Conservation (phyloP, 2,888 invertebrate species). For the Limnephilus rhombicus region DNA sequence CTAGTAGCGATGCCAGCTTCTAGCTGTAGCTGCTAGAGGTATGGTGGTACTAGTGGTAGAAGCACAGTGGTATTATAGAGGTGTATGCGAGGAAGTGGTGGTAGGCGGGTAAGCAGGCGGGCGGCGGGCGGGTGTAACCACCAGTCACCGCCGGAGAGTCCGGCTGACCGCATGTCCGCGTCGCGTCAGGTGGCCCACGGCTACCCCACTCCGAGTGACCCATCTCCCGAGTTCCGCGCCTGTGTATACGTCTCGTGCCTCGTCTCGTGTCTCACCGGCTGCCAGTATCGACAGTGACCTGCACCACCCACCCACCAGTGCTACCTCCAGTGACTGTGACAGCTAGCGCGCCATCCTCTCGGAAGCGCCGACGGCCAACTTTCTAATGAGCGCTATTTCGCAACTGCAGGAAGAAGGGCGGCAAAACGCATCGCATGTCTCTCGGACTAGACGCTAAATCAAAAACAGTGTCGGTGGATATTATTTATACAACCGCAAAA, state of each 20-base stretch:
- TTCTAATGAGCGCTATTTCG: conserved; percentile 22
- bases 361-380: conserved; percentile 24
- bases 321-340: not conserved
- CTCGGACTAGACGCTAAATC: conserved; percentile 13
- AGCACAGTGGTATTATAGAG: not conserved
- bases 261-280: not conserved
- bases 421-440: conserved; percentile 40
- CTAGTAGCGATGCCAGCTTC: too few species aligned
- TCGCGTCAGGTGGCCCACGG: conserved; percentile 15
- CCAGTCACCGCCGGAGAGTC: conserved; percentile 63
- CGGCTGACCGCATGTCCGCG: conserved; percentile 53
- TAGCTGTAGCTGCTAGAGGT: not conserved
- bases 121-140: conserved; percentile 15
- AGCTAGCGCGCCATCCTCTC: not conserved
- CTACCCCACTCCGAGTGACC: conserved; percentile 9
- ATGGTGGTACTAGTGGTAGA: not conserved
- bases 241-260: not conserved
- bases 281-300: not conserved
- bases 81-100: not conserved
- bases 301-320: not conserved
- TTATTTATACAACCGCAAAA: not conserved
- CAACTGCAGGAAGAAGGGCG: conserved; percentile 33
- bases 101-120: not conserved
- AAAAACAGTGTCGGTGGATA: not conserved
- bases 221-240: conserved; percentile 30